Conservation (phyloP, 2,113 vertebrate species). For the Forbesichthys papilliferus region DNA sequence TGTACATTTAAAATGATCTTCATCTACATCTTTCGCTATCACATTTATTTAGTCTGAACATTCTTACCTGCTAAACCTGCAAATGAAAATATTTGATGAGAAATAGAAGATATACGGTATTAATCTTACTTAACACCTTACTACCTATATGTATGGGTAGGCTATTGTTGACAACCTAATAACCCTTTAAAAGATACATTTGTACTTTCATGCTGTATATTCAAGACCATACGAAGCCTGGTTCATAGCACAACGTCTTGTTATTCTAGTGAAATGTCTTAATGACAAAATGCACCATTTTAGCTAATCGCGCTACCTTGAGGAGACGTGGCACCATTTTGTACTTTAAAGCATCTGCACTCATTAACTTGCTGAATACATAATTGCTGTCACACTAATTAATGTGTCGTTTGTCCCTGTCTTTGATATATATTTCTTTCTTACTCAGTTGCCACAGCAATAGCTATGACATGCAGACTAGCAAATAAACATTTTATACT, state of each 20-base stretch:
- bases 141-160: too few relatives aligned
- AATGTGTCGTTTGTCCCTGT: slow-evolving; percentile 56
- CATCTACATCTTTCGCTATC: background rate
- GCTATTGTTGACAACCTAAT: too few relatives aligned
- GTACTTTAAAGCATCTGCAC: slow-evolving; percentile 66
- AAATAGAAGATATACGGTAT: too few relatives aligned
- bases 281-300: slow-evolving; percentile 32
- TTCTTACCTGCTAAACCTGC: background rate
- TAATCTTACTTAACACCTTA: too few relatives aligned
- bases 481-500: slow-evolving; percentile 35
- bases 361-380: slow-evolving; percentile 71
- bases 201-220: too few relatives aligned
- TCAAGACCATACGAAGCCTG: too few relatives aligned
- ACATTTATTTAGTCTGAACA: slow-evolving; percentile 3
- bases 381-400: slow-evolving; percentile 71
- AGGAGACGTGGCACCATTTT: slow-evolving; percentile 61
- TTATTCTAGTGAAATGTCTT: slow-evolving; percentile 1
- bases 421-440: slow-evolving; percentile 49
- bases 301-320: slow-evolving; percentile 52
- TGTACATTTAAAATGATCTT: background rate
- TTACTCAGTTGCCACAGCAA: slow-evolving; percentile 17
- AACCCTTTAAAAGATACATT: too few relatives aligned
- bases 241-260: background rate
- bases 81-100: too few relatives aligned
- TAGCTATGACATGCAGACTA: slow-evolving; percentile 42